Percentiles rank a stretch among this genome's conserved stretches.
phyloP scores from a whole-genome alignment of 2,888 invertebrate genomes.

The Drosophila borborema region DNA sequence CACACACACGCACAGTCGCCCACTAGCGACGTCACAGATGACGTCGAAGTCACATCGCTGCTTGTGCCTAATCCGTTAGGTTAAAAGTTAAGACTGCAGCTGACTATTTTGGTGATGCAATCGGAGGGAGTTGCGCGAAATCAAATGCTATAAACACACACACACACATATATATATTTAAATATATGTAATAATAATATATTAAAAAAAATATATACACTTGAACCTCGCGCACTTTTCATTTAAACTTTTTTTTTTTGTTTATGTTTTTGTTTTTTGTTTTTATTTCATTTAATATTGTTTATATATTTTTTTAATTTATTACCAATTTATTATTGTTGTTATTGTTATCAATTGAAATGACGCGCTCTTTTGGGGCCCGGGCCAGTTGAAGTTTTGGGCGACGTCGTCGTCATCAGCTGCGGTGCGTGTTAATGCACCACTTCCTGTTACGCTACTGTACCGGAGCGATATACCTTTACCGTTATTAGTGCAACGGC shows the following conservation, averaged over 20 bases:
- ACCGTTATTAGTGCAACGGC: conserved; percentile 72
- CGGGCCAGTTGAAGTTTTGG: conserved; percentile 43
- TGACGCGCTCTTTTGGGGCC: conserved; percentile 56
- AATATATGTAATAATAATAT: neutral
- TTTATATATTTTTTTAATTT: conserved; percentile 11
- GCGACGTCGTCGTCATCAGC: conserved; percentile 47
- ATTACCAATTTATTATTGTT: conserved; percentile 22
- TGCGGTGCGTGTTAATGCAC: conserved; percentile 82
- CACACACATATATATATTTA: neutral
- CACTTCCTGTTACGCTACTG: conserved; percentile 82
- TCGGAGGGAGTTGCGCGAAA: conserved; percentile 38
- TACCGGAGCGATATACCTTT: conserved; percentile 69
- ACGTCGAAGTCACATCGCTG: conserved; percentile 40
- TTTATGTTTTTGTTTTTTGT: conserved; percentile 10
- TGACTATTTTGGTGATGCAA: conserved; percentile 66
- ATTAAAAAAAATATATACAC: neutral
- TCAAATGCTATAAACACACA: conserved; percentile 14
- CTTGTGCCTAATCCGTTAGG: conserved; percentile 16
- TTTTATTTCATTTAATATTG: conserved; percentile 10
- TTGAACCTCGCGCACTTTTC: conserved; percentile 21
- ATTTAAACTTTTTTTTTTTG: conserved; percentile 11
- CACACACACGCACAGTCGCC: conserved; percentile 14
- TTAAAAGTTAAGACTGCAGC: conserved; percentile 38
- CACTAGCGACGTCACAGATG: conserved; percentile 55
- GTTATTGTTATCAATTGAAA: conserved; percentile 26